Conservation (phyloP, 2,888 invertebrate genomes). For the Pecten maximus region DNA sequence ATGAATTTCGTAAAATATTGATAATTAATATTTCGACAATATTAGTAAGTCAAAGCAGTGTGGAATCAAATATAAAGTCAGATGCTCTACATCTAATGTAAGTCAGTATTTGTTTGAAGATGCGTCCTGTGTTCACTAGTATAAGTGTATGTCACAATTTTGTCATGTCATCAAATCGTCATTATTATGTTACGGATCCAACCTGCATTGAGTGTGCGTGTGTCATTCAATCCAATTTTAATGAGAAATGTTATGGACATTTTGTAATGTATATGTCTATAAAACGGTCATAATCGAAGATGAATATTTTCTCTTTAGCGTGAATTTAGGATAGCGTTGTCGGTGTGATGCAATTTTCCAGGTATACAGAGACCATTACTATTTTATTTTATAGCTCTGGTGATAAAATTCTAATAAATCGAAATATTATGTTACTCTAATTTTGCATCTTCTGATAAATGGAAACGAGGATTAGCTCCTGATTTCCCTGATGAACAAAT, state of each 20-base stretch:
- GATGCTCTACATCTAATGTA: no score
- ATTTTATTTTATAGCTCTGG: neutral
- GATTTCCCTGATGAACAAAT: conserved; percentile 5
- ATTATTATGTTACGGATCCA: neutral
- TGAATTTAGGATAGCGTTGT: conserved; percentile 25
- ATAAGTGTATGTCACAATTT: neutral
- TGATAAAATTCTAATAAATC: conserved; percentile 12
- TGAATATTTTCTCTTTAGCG: conserved; percentile 11
- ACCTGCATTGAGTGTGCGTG: neutral
- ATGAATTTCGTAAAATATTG: no score
- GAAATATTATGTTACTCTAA: conserved; percentile 27
- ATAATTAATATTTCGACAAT: neutral
- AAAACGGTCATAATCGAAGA: conserved; percentile 8
- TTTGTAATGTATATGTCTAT: conserved; percentile 19
- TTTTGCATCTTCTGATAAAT: neutral
- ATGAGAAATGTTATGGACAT: conserved; percentile 2
- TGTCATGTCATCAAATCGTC: neutral
- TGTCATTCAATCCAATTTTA: neutral
- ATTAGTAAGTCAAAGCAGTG: no score
- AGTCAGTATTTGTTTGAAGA: no score
- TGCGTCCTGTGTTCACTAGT: neutral
- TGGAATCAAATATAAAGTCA: no score
- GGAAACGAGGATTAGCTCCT: conserved; percentile 9
- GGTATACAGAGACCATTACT: neutral
- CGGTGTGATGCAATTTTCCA: neutral